A percentile compares a stretch with the other conserved stretches of the same genome.
phyloP scores from a whole-genome alignment of 2,888 invertebrate species.

The Caenorhabditis sp. region DNA sequence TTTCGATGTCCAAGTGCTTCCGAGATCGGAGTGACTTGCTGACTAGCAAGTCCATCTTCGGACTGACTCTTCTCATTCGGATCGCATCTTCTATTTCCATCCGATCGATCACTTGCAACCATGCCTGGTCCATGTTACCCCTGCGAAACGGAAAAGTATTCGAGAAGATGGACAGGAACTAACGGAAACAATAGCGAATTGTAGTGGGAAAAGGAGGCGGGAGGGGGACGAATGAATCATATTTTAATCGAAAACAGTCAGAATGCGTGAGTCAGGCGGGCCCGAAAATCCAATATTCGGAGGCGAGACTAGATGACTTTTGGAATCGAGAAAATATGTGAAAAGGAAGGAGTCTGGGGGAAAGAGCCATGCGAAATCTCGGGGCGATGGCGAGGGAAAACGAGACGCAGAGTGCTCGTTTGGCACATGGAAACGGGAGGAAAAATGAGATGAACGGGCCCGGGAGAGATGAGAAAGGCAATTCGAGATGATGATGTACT shows the following conservation, averaged over 20 bases:
- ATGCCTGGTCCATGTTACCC: slow-evolving; percentile 53
- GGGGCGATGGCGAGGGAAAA: slow-evolving; percentile 7
- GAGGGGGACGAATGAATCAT: slow-evolving; percentile 26
- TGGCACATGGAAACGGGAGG: slow-evolving; percentile 35
- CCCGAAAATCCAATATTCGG: slow-evolving; percentile 1
- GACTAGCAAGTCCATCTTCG: slow-evolving; percentile 14
- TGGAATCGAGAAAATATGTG: slow-evolving; percentile 5
- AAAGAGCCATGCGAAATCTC: slow-evolving; percentile 1
- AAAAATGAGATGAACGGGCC: slow-evolving; percentile 28
- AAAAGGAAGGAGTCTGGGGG: background rate
- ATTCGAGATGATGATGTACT: slow-evolving; percentile 46
- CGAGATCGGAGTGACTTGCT: slow-evolving; percentile 25
- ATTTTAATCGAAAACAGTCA: slow-evolving; percentile 18
- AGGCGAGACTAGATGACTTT: background rate
- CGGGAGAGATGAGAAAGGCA: background rate
- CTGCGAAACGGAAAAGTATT: background rate
- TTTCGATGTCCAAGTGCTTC: slow-evolving; percentile 31
- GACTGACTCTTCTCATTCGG: slow-evolving; percentile 24
- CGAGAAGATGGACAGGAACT: background rate
- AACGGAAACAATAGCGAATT: background rate
- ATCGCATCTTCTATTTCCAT: slow-evolving; percentile 37
- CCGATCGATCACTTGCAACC: slow-evolving; percentile 42
- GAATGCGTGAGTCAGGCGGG: slow-evolving; percentile 2
- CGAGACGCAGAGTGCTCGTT: slow-evolving; percentile 18
- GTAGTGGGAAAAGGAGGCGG: background rate